Evolutionary conservation across 1,140 invertebrate species (phyloP).

Genomic region (Calephelis nemesis): DNA sequence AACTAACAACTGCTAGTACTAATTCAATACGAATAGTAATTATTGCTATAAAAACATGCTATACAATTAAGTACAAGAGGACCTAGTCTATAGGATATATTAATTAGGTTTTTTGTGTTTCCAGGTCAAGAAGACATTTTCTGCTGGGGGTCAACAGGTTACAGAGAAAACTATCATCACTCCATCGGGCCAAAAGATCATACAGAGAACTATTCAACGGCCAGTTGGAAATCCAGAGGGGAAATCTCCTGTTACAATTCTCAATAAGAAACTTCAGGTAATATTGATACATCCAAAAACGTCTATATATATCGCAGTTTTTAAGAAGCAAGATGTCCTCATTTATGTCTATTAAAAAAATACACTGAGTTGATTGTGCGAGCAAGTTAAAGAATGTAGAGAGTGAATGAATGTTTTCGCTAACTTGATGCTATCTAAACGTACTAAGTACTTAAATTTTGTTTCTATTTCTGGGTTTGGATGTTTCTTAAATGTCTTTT

Average conservation of each 20-base stretch:
- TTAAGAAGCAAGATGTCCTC: too few species aligned
- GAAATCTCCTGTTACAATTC: slow-evolving; percentile 59
- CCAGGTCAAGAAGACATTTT: slow-evolving; percentile 56
- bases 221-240: slow-evolving; percentile 43
- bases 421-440: too few species aligned
- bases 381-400: too few species aligned
- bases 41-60: background rate
- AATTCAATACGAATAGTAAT: too few species aligned
- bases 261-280: slow-evolving; percentile 74
- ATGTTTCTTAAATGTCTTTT: too few species aligned
- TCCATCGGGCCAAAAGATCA: slow-evolving; percentile 75
- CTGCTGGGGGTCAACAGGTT: slow-evolving; percentile 58
- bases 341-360: too few species aligned
- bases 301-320: too few species aligned
- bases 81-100: slow-evolving; percentile 16
- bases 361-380: too few species aligned
- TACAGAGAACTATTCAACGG: slow-evolving; percentile 72
- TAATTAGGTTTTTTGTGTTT: slow-evolving; percentile 14
- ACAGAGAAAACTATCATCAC: slow-evolving; percentile 77
- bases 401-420: too few species aligned
- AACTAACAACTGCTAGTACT: too few species aligned
- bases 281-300: background rate
- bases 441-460: too few species aligned
- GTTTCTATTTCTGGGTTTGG: too few species aligned
- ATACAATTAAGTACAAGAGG: background rate